phyloP scores from a whole-genome alignment of 92 coral and sea anemone species.

The Phenganax subtilis region DNA sequence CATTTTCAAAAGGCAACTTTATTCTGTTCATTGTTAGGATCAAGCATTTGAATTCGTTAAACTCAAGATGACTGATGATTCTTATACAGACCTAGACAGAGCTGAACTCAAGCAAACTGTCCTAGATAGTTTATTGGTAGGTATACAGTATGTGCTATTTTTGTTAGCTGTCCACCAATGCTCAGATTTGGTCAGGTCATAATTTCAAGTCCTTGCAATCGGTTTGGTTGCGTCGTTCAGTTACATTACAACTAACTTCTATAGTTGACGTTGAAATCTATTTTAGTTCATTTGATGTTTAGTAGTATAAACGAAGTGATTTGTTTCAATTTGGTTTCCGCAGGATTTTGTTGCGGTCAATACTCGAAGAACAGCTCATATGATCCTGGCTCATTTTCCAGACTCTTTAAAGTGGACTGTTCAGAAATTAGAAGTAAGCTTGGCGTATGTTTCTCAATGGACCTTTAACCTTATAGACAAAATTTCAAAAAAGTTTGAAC shows the following conservation, averaged over 20 bases:
- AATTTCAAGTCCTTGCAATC: too few relatives aligned
- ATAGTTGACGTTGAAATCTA: too few relatives aligned
- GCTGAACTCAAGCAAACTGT: constrained; percentile 87
- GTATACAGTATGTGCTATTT: background rate
- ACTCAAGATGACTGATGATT: constrained; percentile 82
- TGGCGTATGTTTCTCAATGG: background rate
- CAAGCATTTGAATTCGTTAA: constrained; percentile 84
- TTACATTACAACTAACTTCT: too few relatives aligned
- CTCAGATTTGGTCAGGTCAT: too few relatives aligned
- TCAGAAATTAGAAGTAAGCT: constrained; percentile 73
- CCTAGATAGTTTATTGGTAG: constrained; percentile 73
- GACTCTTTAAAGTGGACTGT: constrained; percentile 68
- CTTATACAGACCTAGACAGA: constrained; percentile 86
- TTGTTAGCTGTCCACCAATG: background rate
- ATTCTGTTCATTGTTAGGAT: constrained; percentile 47
- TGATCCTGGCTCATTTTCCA: constrained; percentile 70
- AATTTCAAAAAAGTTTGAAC: too few relatives aligned
- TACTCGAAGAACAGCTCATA: constrained; percentile 72
- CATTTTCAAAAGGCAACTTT: background rate
- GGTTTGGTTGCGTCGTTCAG: too few relatives aligned
- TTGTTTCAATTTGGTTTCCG: background rate
- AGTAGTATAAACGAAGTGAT: too few relatives aligned
- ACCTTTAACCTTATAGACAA: too few relatives aligned
- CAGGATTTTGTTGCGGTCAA: constrained; percentile 76
- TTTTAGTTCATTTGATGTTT: too few relatives aligned